Conservation (phyloP, 2,797 vertebrate species). For the Characodon lateralis region DNA sequence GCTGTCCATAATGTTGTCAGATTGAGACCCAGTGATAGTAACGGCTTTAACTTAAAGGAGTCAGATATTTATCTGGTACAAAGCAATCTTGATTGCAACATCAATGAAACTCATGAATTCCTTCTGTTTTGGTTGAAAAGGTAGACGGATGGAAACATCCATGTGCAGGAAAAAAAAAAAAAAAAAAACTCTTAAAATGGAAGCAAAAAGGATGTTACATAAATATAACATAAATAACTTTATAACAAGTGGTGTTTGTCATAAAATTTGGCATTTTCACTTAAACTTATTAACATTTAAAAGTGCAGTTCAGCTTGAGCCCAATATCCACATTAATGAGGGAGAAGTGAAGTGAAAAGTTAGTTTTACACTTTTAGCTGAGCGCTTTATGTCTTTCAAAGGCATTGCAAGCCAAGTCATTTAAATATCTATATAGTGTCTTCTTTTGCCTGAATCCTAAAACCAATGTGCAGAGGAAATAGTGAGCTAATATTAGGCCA, state of each 20-base stretch:
- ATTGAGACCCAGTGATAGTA: neutral
- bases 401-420: neutral
- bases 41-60: neutral
- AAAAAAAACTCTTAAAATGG: too few relatives aligned
- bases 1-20: neutral
- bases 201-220: too few relatives aligned
- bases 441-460: neutral
- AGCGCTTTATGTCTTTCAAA: neutral
- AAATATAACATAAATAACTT: neutral
- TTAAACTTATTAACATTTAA: neutral
- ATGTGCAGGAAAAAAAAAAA: too few relatives aligned
- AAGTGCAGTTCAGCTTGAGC: neutral
- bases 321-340: neutral
- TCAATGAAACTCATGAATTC: too few relatives aligned
- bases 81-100: too few relatives aligned
- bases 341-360: neutral
- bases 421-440: neutral
- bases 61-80: neutral
- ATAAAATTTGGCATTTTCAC: neutral
- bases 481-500: neutral
- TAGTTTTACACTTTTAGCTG: neutral
- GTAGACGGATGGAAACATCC: too few relatives aligned
- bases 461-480: neutral
- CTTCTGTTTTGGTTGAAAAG: too few relatives aligned
- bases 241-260: neutral